These are phyloP conservation scores for Girardia tigrina DNA, from an alignment of 2,888 invertebrate genomes.

Conservation along the genomic window DNA sequence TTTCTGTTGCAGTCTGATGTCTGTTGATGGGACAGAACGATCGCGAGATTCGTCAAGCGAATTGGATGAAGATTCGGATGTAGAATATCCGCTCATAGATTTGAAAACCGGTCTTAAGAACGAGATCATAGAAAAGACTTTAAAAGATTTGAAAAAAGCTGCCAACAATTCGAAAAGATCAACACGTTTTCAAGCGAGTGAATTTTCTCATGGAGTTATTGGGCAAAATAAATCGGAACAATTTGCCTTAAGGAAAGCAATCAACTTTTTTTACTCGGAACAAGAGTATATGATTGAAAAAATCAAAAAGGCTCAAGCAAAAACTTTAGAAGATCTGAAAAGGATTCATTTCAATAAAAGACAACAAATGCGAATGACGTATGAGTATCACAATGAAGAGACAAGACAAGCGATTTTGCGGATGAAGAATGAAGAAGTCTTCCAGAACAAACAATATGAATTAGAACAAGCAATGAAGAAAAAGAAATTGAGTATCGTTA, in stretches of 20 bases:
- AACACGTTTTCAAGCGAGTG: not conserved
- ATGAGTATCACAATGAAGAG: slow-evolving; percentile 16
- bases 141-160: slow-evolving; percentile 13
- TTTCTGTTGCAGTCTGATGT: no score
- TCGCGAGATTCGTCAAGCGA: not conserved
- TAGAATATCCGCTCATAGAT: not conserved
- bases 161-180: not conserved
- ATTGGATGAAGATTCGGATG: not conserved
- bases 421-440: not conserved
- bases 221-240: slow-evolving; percentile 4
- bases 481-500: not conserved
- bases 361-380: slow-evolving; percentile 7
- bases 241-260: not conserved
- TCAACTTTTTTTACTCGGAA: not conserved
- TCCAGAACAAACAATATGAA: not conserved
- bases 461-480: not conserved
- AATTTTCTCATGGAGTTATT: not conserved
- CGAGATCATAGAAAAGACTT: not conserved
- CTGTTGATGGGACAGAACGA: no score
- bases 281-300: not conserved
- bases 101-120: slow-evolving; percentile 12
- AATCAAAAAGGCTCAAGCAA: slow-evolving; percentile 8
- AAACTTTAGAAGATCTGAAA: not conserved
- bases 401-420: not conserved
- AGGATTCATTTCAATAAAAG: not conserved